Conservation (phyloP, 2,888 invertebrate species). For the Idaea aversata region DNA sequence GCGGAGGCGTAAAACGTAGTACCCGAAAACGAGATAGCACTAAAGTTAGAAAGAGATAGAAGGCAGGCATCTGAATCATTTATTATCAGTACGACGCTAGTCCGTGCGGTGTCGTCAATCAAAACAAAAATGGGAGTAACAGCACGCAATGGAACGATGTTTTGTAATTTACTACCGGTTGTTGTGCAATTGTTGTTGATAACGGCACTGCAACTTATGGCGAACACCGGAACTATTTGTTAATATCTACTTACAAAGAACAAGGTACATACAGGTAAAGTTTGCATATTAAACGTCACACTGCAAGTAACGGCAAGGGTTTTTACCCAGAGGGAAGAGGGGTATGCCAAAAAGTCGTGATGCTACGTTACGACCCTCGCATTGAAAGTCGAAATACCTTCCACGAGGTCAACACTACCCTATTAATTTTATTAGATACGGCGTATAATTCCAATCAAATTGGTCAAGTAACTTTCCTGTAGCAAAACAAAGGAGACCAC, state of each 20-base stretch:
- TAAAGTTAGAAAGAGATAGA: constrained; percentile 1
- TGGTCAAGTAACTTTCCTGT: constrained; percentile 18
- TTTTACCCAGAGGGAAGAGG: no score
- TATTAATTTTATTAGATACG: constrained; percentile 18
- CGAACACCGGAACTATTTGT: background rate
- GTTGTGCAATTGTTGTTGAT: constrained; percentile 25
- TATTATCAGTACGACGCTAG: constrained; percentile 35
- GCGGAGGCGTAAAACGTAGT: constrained; percentile 7
- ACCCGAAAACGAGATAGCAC: background rate
- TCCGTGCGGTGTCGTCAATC: constrained; percentile 33
- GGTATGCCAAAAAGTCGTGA: no score
- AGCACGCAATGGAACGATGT: constrained; percentile 29
- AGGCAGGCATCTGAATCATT: constrained; percentile 39
- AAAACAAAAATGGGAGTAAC: constrained; percentile 31
- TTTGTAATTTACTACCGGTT: constrained; percentile 27
- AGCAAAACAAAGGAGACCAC: constrained; percentile 28
- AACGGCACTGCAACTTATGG: background rate
- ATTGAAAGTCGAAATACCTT: background rate
- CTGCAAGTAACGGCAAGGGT: no score
- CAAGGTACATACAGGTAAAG: no score
- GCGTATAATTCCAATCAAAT: constrained; percentile 23
- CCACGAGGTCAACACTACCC: background rate
- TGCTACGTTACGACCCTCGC: no score
- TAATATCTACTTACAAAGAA: no score
- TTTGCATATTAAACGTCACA: no score